Conservation (phyloP, 2,113 vertebrate genomes). For the Probosciger aterrimus region DNA sequence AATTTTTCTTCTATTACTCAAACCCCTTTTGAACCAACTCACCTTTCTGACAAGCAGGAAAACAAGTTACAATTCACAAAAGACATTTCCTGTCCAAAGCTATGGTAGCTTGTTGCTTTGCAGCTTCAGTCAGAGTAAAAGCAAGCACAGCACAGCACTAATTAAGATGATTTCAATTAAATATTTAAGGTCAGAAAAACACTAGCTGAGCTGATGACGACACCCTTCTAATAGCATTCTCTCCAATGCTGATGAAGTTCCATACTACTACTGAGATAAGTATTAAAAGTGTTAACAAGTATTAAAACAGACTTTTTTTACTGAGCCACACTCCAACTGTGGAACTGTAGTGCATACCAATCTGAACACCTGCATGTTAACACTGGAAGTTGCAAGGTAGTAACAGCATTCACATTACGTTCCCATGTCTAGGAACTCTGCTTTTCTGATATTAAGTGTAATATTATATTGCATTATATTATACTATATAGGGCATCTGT, state of each 20-base stretch:
- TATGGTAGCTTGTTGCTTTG: background rate
- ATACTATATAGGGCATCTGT: background rate
- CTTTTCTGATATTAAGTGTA: background rate
- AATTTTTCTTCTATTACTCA: background rate
- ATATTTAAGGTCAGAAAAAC: background rate
- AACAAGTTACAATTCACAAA: background rate
- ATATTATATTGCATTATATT: background rate
- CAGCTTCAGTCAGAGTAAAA: background rate
- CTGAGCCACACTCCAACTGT: background rate
- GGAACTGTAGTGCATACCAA: background rate
- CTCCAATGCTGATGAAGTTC: background rate
- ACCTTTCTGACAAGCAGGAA: background rate
- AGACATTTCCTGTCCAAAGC: background rate
- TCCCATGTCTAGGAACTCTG: background rate
- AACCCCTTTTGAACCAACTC: background rate
- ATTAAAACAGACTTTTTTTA: background rate
- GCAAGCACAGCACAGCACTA: background rate
- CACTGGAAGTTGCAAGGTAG: background rate
- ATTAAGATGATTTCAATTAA: background rate
- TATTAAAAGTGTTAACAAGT: background rate
- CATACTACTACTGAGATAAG: background rate
- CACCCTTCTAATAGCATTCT: background rate
- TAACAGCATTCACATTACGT: background rate
- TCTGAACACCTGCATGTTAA: background rate
- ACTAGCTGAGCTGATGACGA: background rate